A percentile compares a stretch with the other conserved stretches of the same genome.
These are phyloP conservation scores for Elymnias hypermnestra DNA, from an alignment of 1,140 invertebrate genomes.

Conservation along the genomic window DNA sequence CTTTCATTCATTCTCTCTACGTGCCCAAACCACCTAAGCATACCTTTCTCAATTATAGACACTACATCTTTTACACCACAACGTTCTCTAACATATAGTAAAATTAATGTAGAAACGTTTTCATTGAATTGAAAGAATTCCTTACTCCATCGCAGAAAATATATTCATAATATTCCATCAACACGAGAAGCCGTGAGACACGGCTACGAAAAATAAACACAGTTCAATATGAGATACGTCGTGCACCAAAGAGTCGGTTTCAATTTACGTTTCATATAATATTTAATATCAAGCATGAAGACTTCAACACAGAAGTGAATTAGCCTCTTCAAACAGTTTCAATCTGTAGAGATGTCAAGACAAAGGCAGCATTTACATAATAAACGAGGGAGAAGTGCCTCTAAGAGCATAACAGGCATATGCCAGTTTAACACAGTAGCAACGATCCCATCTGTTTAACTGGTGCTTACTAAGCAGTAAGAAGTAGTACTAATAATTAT, in stretches of 20 bases:
- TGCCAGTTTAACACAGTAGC: conserved; percentile 5
- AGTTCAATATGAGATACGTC: too few relatives aligned
- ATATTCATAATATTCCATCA: too few relatives aligned
- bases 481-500: not conserved
- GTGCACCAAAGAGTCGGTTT: conserved; percentile 2
- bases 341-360: conserved; percentile 21
- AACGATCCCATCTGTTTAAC: not conserved
- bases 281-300: conserved; percentile 28
- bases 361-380: conserved; percentile 34
- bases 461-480: not conserved
- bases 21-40: too few relatives aligned
- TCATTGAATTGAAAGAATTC: too few relatives aligned
- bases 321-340: conserved; percentile 36
- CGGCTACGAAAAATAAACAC: too few relatives aligned
- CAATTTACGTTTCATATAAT: conserved; percentile 19
- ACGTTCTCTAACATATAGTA: too few relatives aligned
- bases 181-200: too few relatives aligned
- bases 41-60: too few relatives aligned
- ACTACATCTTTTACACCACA: too few relatives aligned
- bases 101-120: too few relatives aligned
- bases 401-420: conserved; percentile 11
- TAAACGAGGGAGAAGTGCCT: conserved; percentile 12
- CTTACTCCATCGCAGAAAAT: too few relatives aligned
- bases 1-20: too few relatives aligned
- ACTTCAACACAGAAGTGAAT: conserved; percentile 34